phyloP scores from a whole-genome alignment of 1,140 invertebrate genomes.

The Drosophila sturtevanti region DNA sequence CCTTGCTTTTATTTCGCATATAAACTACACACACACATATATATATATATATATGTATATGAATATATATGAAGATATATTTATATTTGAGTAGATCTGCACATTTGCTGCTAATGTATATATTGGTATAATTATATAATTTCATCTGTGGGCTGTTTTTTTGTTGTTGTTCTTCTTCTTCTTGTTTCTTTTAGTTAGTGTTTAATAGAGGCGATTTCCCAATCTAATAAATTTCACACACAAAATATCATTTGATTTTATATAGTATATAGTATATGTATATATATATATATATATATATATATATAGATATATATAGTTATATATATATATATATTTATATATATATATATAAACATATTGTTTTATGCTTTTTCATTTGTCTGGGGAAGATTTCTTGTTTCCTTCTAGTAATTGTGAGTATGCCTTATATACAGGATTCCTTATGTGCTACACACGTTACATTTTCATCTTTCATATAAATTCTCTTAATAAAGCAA shows the following conservation, averaged over 20 bases:
- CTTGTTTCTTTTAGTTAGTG: conserved; percentile 20
- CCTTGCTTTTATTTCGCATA: conserved; percentile 21
- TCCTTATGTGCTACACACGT: conserved; percentile 1
- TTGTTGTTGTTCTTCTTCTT: conserved; percentile 44
- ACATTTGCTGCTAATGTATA: not conserved
- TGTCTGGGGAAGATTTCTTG: not conserved
- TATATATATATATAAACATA: conserved; percentile 42
- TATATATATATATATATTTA: conserved; percentile 31
- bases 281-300: conserved; percentile 44
- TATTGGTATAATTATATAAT: conserved; percentile 53
- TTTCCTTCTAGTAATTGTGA: conserved; percentile 7
- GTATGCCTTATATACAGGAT: conserved; percentile 5
- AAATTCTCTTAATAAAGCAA: conserved; percentile 17
- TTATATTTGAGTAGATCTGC: conserved; percentile 28
- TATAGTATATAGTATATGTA: conserved; percentile 14
- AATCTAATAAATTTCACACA: conserved; percentile 59
- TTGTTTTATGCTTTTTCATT: not conserved
- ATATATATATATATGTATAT: too few species aligned
- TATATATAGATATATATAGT: conserved; percentile 15
- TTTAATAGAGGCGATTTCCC: conserved; percentile 28
- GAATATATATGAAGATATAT: conserved; percentile 29
- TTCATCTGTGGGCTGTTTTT: conserved; percentile 71
- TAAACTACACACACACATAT: too few species aligned
- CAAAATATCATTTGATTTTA: conserved; percentile 67
- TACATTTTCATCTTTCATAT: not conserved